phyloP scores from a whole-genome alignment of 2,888 invertebrate genomes.

The Candidula unifasciata region DNA sequence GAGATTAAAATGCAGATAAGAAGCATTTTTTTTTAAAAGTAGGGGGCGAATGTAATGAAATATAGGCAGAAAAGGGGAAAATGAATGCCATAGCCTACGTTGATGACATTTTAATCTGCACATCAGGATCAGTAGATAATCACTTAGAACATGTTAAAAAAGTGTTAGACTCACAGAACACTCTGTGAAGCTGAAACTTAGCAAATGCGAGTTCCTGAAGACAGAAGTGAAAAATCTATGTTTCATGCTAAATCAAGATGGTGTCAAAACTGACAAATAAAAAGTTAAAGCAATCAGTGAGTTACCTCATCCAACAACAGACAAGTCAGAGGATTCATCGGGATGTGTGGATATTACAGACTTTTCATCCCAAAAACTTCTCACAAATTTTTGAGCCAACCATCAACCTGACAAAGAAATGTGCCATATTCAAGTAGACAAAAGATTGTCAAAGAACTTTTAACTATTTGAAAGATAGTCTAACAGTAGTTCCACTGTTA shows the following conservation, averaged over 20 bases:
- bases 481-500: not conserved
- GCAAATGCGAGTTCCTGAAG: not conserved
- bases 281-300: not conserved
- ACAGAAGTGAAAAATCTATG: not conserved
- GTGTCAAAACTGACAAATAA: not conserved
- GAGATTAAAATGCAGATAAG: no score
- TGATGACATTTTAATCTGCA: not conserved
- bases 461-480: not conserved
- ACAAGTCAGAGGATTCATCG: not conserved
- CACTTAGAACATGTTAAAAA: not conserved
- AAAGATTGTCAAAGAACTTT: not conserved
- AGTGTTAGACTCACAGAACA: not conserved
- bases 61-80: no score
- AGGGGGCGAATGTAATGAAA: no score
- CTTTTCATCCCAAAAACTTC: not conserved
- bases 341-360: not conserved
- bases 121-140: not conserved
- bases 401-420: not conserved
- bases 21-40: no score
- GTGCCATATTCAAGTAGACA: not conserved
- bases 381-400: not conserved
- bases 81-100: not conserved
- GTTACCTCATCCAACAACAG: not conserved
- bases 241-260: not conserved
- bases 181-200: not conserved